Percentiles rank a stretch among this genome's conserved stretches.
phyloP scores from a whole-genome alignment of 2,797 vertebrate species.

The Sebastes melanostomus region DNA sequence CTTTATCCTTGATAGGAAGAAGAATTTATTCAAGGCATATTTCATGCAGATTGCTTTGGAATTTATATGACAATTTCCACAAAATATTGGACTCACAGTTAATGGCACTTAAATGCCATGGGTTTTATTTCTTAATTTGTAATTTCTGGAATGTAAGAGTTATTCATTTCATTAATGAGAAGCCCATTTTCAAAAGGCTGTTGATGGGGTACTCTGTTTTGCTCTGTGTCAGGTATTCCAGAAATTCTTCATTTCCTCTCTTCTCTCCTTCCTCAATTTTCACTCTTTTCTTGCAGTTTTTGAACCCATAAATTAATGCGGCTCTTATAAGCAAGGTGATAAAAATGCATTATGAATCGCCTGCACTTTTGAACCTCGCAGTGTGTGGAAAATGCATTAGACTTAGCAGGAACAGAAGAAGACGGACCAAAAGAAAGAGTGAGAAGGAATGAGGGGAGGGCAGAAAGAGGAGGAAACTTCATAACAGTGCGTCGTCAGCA shows the following conservation, averaged over 20 bases:
- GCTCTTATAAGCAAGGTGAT: constrained; percentile 67
- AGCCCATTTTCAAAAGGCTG: constrained; percentile 9
- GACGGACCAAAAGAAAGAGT: neutral
- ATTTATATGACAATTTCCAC: constrained; percentile 63
- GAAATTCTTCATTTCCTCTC: constrained; percentile 5
- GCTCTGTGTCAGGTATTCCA: constrained; percentile 13
- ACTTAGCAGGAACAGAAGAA: constrained; percentile 21
- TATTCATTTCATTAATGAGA: constrained; percentile 41
- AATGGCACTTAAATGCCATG: constrained; percentile 35
- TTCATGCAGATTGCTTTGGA: constrained; percentile 53
- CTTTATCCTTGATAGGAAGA: constrained; percentile 38
- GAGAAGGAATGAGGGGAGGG: neutral
- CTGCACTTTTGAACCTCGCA: constrained; percentile 67
- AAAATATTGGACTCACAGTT: constrained; percentile 31
- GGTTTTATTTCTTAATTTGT: constrained; percentile 25
- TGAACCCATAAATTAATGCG: constrained; percentile 53
- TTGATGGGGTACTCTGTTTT: neutral
- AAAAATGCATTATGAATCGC: constrained; percentile 67
- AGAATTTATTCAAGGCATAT: constrained; percentile 56
- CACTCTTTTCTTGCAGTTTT: constrained; percentile 21
- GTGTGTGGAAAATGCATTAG: constrained; percentile 51
- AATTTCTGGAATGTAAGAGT: constrained; percentile 25
- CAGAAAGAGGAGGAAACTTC: constrained; percentile 19
- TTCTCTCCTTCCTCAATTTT: neutral
- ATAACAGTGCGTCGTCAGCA: constrained; percentile 51